Evolutionary conservation across 2,113 vertebrate genomes (phyloP).

Genomic region (Tyto alba): DNA sequence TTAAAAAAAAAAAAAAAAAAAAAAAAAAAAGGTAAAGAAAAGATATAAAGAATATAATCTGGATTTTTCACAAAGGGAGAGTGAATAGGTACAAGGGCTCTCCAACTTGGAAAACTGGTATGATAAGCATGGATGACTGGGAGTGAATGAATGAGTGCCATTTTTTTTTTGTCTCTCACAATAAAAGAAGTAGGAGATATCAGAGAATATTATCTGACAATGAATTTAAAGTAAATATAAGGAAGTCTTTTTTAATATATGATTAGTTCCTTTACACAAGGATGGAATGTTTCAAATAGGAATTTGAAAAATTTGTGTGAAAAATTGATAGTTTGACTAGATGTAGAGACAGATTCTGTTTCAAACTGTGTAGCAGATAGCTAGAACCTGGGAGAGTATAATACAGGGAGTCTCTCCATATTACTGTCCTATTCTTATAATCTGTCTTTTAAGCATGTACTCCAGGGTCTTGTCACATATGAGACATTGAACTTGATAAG

Average conservation of each 20-base stretch:
- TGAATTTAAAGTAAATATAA: neutral
- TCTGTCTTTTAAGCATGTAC: neutral
- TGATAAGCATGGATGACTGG: neutral
- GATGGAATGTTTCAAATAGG: neutral
- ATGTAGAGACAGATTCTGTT: neutral
- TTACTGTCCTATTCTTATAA: neutral
- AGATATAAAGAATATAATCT: neutral
- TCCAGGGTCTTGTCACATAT: neutral
- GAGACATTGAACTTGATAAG: neutral
- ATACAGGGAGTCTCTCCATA: neutral
- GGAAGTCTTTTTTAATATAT: neutral
- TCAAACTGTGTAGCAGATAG: neutral
- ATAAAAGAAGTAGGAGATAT: neutral
- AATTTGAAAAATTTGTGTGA: neutral
- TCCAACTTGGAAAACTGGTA: neutral
- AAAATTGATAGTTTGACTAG: neutral
- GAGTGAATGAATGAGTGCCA: neutral
- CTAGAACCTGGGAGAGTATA: neutral
- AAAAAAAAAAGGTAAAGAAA: neutral
- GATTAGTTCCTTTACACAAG: neutral
- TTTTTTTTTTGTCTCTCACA: neutral
- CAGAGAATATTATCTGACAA: neutral
- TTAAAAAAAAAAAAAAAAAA: neutral
- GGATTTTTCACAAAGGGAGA: neutral
- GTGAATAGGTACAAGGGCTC: neutral